These are phyloP conservation scores for Ophraella communa DNA, from an alignment of 2,888 invertebrate species.

Conservation along the genomic window DNA sequence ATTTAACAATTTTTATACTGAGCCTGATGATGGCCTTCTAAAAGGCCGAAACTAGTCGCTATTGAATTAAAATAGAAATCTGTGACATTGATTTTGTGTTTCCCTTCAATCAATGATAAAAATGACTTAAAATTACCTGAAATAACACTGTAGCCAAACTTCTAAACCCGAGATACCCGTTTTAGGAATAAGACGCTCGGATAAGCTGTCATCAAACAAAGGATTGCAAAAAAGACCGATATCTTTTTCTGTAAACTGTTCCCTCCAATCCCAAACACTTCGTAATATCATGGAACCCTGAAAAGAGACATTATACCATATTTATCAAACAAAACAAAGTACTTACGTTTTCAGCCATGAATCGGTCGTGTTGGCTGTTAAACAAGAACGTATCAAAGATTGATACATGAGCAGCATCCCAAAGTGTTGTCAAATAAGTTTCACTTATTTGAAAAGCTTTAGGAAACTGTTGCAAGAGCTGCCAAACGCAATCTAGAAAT, in stretches of 20 bases:
- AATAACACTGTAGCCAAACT: constrained; percentile 89
- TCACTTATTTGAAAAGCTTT: constrained; percentile 90
- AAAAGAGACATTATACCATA: constrained; percentile 11
- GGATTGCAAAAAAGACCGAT: constrained; percentile 86
- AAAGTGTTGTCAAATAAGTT: constrained; percentile 88
- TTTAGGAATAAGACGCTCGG: constrained; percentile 61
- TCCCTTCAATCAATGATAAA: no score
- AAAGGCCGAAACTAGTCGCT: no score
- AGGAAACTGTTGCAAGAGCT: constrained; percentile 87
- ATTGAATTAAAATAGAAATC: no score
- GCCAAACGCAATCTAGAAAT: constrained; percentile 94
- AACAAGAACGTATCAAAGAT: constrained; percentile 94
- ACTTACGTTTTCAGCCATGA: constrained; percentile 70
- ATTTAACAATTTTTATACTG: no score
- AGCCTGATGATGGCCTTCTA: no score
- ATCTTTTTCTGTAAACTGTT: constrained; percentile 84
- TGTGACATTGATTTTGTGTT: no score
- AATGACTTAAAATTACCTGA: constrained; percentile 55
- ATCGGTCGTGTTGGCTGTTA: constrained; percentile 80
- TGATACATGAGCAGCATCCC: constrained; percentile 89
- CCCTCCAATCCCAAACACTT: constrained; percentile 90
- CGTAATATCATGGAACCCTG: constrained; percentile 65
- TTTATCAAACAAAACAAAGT: background rate
- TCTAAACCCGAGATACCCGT: constrained; percentile 66
- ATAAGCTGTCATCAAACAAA: constrained; percentile 65